Evolutionary conservation across 2,113 vertebrate genomes (phyloP).

Genomic region (Gobiocypris rarus): DNA sequence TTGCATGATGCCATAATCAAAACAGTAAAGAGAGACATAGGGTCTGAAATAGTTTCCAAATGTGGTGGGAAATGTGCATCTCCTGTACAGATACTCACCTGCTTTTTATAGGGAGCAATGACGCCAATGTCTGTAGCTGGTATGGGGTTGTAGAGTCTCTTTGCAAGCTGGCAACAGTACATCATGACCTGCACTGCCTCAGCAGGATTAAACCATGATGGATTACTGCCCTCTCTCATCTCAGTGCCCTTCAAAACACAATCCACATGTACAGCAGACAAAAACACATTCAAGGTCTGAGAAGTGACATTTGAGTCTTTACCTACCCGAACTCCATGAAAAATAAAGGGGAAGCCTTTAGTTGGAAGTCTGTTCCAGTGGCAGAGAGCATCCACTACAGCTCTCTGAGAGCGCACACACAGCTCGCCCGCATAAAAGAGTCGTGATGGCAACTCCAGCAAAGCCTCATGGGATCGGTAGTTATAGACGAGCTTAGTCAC

Average conservation of each 20-base stretch:
- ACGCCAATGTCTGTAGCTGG: constrained; percentile 82
- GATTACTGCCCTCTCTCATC: constrained; percentile 86
- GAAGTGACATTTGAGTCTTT: background rate
- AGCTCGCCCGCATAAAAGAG: constrained; percentile 90
- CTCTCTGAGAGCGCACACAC: constrained; percentile 77
- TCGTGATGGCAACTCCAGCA: constrained; percentile 86
- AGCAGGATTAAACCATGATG: constrained; percentile 92
- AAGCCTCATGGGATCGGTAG: constrained; percentile 87
- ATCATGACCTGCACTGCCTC: constrained; percentile 92
- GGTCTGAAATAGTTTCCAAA: too few relatives aligned
- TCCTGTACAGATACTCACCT: constrained; percentile 66
- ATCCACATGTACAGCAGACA: background rate
- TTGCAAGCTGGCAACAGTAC: constrained; percentile 89
- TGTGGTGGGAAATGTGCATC: too few relatives aligned
- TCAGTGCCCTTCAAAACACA: constrained; percentile 80
- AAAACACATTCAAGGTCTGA: background rate
- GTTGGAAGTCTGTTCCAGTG: constrained; percentile 86
- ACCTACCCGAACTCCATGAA: constrained; percentile 90
- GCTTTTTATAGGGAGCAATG: constrained; percentile 91
- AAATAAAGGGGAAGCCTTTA: constrained; percentile 89
- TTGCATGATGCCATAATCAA: too few relatives aligned
- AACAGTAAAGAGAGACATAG: too few relatives aligned
- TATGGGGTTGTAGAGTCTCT: constrained; percentile 78
- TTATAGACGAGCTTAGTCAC: constrained; percentile 93
- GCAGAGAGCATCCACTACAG: constrained; percentile 79